Conservation (phyloP, 2,113 vertebrate species). For the Laterallus jamaicensis region DNA sequence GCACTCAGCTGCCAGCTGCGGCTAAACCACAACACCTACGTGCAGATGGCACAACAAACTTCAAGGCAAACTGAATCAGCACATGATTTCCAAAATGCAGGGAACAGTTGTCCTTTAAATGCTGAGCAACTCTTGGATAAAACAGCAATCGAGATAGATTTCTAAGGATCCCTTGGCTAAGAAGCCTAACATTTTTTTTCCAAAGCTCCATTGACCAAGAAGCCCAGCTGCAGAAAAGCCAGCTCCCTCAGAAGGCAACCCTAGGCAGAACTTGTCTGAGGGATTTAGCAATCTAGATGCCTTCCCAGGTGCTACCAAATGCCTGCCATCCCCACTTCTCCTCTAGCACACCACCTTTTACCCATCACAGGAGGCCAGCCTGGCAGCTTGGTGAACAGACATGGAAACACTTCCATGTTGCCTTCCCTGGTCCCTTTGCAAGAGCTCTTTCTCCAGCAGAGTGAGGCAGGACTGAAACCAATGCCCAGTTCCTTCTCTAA, state of each 20-base stretch:
- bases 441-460: background rate
- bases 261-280: background rate
- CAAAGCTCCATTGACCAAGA: background rate
- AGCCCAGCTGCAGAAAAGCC: background rate
- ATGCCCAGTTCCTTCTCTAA: background rate
- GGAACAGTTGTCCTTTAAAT: background rate
- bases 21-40: background rate
- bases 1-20: too few species aligned
- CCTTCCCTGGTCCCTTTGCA: background rate
- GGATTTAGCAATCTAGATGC: background rate
- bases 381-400: background rate
- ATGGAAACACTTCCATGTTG: background rate
- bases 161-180: background rate
- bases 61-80: background rate
- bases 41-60: background rate
- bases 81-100: background rate
- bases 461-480: background rate
- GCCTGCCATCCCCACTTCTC: background rate
- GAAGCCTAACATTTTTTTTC: background rate
- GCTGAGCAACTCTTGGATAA: background rate
- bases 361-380: rapidly evolving
- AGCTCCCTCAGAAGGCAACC: background rate
- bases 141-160: background rate
- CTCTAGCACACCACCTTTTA: background rate
- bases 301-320: background rate